phyloP scores from a whole-genome alignment of 2,888 invertebrate genomes.

The Onthophagus sagittarius region DNA sequence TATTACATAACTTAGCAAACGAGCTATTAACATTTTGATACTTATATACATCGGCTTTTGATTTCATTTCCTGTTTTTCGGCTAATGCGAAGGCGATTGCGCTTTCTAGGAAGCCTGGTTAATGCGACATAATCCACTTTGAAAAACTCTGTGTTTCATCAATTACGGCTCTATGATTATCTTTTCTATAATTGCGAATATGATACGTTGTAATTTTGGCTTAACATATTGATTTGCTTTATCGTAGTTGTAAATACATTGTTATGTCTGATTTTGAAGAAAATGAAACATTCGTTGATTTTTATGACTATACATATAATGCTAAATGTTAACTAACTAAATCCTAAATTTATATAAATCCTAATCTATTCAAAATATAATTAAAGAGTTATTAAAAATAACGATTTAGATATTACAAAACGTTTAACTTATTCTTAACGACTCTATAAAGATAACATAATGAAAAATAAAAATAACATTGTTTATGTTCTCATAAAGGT shows the following conservation, averaged over 20 bases:
- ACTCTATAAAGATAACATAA: no score
- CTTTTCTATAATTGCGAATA: constrained; percentile 30
- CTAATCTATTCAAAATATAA: no score
- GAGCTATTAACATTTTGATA: constrained; percentile 13
- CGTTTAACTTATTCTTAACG: no score
- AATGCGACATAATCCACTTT: constrained; percentile 37
- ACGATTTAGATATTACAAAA: no score
- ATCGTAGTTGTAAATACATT: constrained; percentile 13
- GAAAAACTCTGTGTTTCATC: constrained; percentile 36
- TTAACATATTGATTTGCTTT: constrained; percentile 20
- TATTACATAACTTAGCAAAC: constrained; percentile 4
- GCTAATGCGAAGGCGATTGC: constrained; percentile 33
- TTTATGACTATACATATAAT: no score
- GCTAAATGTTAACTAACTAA: no score
- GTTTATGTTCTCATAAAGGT: no score
- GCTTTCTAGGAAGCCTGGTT: constrained; percentile 32
- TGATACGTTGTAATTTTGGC: constrained; percentile 22
- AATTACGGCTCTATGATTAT: constrained; percentile 26
- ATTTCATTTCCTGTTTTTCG: constrained; percentile 31
- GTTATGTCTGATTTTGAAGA: no score
- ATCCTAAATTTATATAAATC: no score
- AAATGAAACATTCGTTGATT: no score
- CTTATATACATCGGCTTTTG: constrained; percentile 6
- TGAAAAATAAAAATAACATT: no score
- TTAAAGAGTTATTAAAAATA: no score